Conservation (phyloP, 2,797 vertebrate genomes). For the Austrolebias charrua region DNA sequence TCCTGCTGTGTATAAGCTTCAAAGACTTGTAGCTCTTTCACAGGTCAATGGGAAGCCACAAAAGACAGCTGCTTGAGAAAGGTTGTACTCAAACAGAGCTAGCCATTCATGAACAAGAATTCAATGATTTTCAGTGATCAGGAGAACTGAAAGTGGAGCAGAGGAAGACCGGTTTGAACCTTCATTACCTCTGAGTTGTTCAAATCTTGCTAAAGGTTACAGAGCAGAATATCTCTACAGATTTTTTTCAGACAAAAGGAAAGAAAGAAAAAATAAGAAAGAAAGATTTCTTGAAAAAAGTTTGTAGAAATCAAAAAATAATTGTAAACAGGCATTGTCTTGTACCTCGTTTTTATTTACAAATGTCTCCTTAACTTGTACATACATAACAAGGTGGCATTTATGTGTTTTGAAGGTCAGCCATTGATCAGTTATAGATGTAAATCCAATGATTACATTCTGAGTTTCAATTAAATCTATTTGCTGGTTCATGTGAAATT, state of each 20-base stretch:
- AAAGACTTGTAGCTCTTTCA: slow-evolving; percentile 25
- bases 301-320: slow-evolving; percentile 12
- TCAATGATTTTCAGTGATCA: slow-evolving; percentile 10
- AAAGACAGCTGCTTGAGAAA: slow-evolving; percentile 20
- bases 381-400: too few species aligned
- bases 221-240: slow-evolving; percentile 16
- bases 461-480: too few species aligned
- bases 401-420: too few species aligned
- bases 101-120: slow-evolving; percentile 12
- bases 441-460: too few species aligned
- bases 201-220: slow-evolving; percentile 43
- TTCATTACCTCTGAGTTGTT: slow-evolving; percentile 43
- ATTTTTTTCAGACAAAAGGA: slow-evolving; percentile 11
- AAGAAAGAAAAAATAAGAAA: background rate
- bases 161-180: slow-evolving; percentile 11
- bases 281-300: background rate
- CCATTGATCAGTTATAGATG: too few species aligned
- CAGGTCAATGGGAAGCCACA: slow-evolving; percentile 26
- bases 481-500: too few species aligned
- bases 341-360: slow-evolving; percentile 15
- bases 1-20: slow-evolving; percentile 16
- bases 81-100: slow-evolving; percentile 19
- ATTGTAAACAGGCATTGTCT: slow-evolving; percentile 1
- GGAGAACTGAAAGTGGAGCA: slow-evolving; percentile 19
- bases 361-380: background rate